Base-by-base conservation (phyloP, 2,888 invertebrate species). In the Drosophila neotestacea region DNA sequence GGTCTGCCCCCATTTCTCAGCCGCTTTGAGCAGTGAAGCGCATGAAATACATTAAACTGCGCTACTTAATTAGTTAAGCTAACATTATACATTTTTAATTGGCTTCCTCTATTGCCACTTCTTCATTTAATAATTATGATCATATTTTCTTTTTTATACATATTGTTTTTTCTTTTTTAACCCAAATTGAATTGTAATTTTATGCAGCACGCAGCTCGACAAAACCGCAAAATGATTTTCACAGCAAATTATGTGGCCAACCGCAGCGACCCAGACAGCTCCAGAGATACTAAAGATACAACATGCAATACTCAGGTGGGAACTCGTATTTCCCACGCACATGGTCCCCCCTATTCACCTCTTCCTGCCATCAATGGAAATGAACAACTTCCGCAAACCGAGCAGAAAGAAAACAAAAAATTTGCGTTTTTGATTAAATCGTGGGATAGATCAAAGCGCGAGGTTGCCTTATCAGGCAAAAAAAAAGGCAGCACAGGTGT, bases 351-450 rank as follows among this genome's bases (percentile, higher is more conserved):
- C 27, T 13, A 13, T 16, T 5, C 22, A 16, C 2, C 36, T 58
- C 48, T 64, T 60, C 54, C 76, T 42, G 63, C 39, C 50, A 41
- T 60, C 55, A 70, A 72, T 77, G 63, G 68, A 67, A 77, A 73
- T 59, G 22, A 69, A 76, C 81, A 71, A 86, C 88, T 85, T 86
- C 88, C 88, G 81, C 77, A 62, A 76, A 46, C 38, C 22, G 68
- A 55, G 67, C 71, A 56, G 60, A 56, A 48, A 75, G 22, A 59
- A 67, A 73, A 41, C 52, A 28, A 61, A n/a, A 71, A 82, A 88
- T 90, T 90, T 87, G 85, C 85, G 85, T 86, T 90, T 89, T 86
- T 88, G 84, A 89, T 89, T 86, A 83, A 88, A 88, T 88, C 88
- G 88, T 89, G 89, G 88, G 89, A 89, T 81, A 80, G 79, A 79